Evolutionary conservation across 1,140 invertebrate genomes (phyloP).

Genomic region (Macrosteles quadrilineatus): DNA sequence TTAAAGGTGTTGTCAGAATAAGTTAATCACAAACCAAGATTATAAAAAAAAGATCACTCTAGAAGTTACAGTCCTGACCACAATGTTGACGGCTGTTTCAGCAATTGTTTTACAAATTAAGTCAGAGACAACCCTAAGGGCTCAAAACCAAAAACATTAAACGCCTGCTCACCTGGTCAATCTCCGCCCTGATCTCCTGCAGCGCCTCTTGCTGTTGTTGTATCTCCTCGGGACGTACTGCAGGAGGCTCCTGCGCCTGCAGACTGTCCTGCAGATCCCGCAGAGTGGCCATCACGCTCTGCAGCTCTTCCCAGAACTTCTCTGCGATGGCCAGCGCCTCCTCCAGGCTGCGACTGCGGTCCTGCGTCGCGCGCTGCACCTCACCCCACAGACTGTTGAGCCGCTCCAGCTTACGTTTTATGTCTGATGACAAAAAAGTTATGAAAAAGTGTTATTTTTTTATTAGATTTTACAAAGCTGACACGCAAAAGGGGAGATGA

Average conservation of each 20-base stretch:
- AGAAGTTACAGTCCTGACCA: no score
- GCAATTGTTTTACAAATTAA: no score
- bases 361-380: conserved; percentile 81
- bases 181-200: conserved; percentile 91
- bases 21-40: no score
- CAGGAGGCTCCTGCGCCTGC: conserved; percentile 86
- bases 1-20: no score
- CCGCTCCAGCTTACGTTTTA: conserved; percentile 89
- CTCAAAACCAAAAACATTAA: no score
- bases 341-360: conserved; percentile 80
- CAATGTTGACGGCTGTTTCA: no score
- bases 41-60: no score
- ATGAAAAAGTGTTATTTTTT: no score
- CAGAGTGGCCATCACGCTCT: conserved; percentile 83
- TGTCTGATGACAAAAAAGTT: no score
- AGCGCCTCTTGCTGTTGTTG: conserved; percentile 93
- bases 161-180: conserved; percentile 73
- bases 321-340: conserved; percentile 87
- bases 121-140: no score
- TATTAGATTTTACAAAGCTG: no score
- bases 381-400: conserved; percentile 93
- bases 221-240: conserved; percentile 87
- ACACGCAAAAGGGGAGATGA: no score
- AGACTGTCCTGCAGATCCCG: conserved; percentile 89
- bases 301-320: conserved; percentile 94